Percentiles rank a stretch among this genome's conserved stretches.
Conservation (phyloP, 1,140 invertebrate species). For the Pentalonia nigronervosa region DNA sequence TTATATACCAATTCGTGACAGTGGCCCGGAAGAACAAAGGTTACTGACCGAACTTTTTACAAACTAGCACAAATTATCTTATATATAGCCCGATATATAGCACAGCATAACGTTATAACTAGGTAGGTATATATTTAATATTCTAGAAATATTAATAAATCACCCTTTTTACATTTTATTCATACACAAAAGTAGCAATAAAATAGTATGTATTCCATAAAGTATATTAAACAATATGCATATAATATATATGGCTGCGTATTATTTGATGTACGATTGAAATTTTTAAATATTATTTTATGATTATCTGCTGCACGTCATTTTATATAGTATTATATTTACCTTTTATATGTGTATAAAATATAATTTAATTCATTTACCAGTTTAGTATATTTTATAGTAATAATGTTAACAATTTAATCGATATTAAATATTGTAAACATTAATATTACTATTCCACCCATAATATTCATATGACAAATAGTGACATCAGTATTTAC, state of each 20-base stretch:
- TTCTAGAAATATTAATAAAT: neutral
- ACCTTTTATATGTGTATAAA: neutral
- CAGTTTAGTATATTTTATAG: neutral
- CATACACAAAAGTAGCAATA: neutral
- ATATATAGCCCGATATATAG: constrained; percentile 3
- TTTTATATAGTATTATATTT: neutral
- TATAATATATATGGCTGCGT: neutral
- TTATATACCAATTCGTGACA: constrained; percentile 32
- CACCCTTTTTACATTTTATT: neutral
- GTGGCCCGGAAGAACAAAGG: constrained; percentile 27
- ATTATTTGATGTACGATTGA: neutral
- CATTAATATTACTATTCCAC: neutral
- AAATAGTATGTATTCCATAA: neutral
- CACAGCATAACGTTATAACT: neutral
- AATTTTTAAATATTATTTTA: neutral
- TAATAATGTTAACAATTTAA: neutral
- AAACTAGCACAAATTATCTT: constrained; percentile 21
- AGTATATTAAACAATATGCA: too few species aligned
- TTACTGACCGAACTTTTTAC: constrained; percentile 20
- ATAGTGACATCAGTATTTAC: neutral
- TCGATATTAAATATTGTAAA: neutral
- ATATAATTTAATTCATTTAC: neutral
- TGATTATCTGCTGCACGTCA: too few species aligned
- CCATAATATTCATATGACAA: neutral
- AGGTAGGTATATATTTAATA: neutral